Base-by-base conservation (phyloP, 2,113 vertebrate genomes). In the Passer domesticus region DNA sequence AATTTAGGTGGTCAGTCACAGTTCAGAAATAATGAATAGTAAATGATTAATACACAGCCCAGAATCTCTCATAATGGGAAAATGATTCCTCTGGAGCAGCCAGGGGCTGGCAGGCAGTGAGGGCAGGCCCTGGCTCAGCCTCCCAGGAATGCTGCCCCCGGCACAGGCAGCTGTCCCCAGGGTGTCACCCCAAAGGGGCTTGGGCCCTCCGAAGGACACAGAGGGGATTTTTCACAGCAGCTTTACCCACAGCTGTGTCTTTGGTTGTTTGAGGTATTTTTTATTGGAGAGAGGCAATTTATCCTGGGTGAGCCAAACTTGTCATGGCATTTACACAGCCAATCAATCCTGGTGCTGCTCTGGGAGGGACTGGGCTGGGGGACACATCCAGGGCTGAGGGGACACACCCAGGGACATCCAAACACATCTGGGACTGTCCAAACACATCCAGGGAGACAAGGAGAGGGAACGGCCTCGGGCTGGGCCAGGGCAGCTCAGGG, bases 1-100 rank as follows among this genome's bases (percentile, higher is more conserved):
- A 69, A 75, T 94, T 95, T 86, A 68, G 80, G 89, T 92, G 95
- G 92, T 89, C 94, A 95, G 94, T 49, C 80, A 91, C 92, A 94
- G 87, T 89, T 93, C 83, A 94, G 89, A 60, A 94, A 78, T 94
- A 91, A 96, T 94, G 89, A 92, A 92, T 37, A 30, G 87, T 37
- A 87, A 95, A 87, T 94, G 91, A 95, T 94, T 83, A 89, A 94
- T 78, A 41, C 55, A 23, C 46, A 58, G 78, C 58, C 58, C 69
- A 87, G 86, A 59, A 93, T 63, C 56, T 16, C 69, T 59, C 87
- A 52, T 72, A 70, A 83, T 72, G n/a, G 4, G 69, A 47, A 89
- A 94, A 92, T 92, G 8, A 91, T 52, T 72, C 91, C 80, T 92
- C 7, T 56, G 77, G 14, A 56, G 18, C 68, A 77, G 58, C 60